Evolutionary conservation across 2,888 invertebrate species (phyloP).

Genomic region (Diogma glabrata): DNA sequence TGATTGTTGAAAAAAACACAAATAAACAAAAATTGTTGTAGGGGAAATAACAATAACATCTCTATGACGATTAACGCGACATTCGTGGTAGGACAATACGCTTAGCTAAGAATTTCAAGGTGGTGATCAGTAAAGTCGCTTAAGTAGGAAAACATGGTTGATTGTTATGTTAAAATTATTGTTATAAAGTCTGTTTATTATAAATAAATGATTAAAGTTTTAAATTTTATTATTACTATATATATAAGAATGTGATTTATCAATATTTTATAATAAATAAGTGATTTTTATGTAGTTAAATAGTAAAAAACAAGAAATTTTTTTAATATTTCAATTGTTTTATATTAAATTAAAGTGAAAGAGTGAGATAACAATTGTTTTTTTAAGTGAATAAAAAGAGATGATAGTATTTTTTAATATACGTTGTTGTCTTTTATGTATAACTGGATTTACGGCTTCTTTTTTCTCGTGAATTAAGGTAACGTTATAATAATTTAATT

Average conservation of each 20-base stretch:
- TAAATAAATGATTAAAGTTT: background rate
- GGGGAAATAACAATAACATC: too few species aligned
- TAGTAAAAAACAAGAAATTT: too few species aligned
- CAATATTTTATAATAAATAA: background rate
- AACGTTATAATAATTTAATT: constrained; percentile 11
- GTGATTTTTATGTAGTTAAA: background rate
- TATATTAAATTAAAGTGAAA: background rate
- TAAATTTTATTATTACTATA: background rate
- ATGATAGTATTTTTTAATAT: background rate
- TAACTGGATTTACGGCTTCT: constrained; percentile 12
- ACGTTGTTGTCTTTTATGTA: constrained; percentile 8
- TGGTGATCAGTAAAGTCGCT: constrained; percentile 9
- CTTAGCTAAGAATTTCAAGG: constrained; percentile 10
- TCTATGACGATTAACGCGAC: too few species aligned
- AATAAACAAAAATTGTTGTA: too few species aligned
- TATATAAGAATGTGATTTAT: background rate
- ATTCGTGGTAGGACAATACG: background rate
- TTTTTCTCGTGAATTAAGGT: constrained; percentile 8
- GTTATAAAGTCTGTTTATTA: background rate
- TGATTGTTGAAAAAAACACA: too few species aligned
- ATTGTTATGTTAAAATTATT: constrained; percentile 1
- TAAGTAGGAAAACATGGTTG: background rate
- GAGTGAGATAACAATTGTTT: constrained; percentile 2
- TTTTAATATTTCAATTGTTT: constrained; percentile 6
- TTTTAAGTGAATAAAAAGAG: background rate